phyloP scores from a whole-genome alignment of 2,797 vertebrate genomes.

The Sebastes melanostomus region DNA sequence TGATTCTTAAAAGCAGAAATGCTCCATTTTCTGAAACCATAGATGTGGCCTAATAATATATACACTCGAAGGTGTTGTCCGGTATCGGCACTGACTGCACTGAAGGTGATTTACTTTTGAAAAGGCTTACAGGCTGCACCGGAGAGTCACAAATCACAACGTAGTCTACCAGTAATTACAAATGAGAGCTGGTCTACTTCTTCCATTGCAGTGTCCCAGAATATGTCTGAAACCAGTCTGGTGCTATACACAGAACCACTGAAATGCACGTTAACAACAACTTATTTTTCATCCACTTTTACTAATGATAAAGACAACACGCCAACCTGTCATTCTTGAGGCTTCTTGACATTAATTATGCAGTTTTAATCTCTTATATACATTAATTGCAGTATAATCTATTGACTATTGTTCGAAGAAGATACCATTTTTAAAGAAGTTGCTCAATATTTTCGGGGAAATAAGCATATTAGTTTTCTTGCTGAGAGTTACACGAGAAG shows the following conservation, averaged over 20 bases:
- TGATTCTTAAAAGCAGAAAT: conserved; percentile 16
- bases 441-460: not conserved
- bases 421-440: not conserved
- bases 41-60: conserved; percentile 18
- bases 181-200: conserved; percentile 25
- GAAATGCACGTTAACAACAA: not conserved
- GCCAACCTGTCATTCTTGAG: not conserved
- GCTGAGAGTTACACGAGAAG: not conserved
- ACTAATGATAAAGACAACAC: not conserved
- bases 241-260: not conserved
- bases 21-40: conserved; percentile 19
- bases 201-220: conserved; percentile 14
- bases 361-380: not conserved
- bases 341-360: not conserved
- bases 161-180: conserved; percentile 12
- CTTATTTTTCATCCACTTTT: not conserved
- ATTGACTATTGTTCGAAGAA: not conserved
- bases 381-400: not conserved
- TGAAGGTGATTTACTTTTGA: conserved; percentile 38
- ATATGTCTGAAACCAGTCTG: conserved; percentile 27
- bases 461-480: not conserved
- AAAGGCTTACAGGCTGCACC: conserved; percentile 12
- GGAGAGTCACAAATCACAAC: conserved; percentile 40
- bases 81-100: conserved; percentile 17
- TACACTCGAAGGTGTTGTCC: conserved; percentile 33